Conservation (phyloP, 2,113 vertebrate species). For the Gobio gobio region DNA sequence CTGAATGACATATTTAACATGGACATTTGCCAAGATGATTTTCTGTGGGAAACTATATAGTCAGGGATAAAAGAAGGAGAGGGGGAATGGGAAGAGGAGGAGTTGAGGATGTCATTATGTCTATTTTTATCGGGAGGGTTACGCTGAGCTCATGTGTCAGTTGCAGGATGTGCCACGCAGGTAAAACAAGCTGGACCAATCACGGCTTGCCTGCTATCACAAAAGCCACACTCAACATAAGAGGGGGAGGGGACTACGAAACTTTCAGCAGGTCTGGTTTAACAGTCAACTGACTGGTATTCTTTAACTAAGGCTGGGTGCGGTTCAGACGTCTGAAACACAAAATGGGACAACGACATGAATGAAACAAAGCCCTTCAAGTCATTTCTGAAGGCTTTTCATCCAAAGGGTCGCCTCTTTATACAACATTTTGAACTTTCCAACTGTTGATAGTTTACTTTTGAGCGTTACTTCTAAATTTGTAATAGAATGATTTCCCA, state of each 20-base stretch:
- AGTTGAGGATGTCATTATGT: conserved; percentile 41
- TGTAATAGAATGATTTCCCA: background rate
- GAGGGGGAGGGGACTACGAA: conserved; percentile 73
- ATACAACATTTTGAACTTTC: background rate
- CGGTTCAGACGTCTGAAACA: conserved; percentile 63
- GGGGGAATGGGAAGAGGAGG: conserved; percentile 32
- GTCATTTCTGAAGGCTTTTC: conserved; percentile 27
- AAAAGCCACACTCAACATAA: conserved; percentile 64
- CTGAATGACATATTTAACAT: conserved; percentile 6
- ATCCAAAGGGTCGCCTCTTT: no score
- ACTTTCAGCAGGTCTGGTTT: conserved; percentile 74
- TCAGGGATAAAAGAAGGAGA: background rate
- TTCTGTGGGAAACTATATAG: conserved; percentile 30
- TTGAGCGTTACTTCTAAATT: background rate
- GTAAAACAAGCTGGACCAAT: conserved; percentile 69
- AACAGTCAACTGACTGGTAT: conserved; percentile 76
- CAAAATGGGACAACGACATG: conserved; percentile 55
- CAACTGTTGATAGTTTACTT: background rate
- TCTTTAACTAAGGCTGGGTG: conserved; percentile 74
- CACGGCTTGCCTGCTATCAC: conserved; percentile 65
- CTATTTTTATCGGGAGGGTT: conserved; percentile 57
- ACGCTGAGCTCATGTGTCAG: conserved; percentile 73
- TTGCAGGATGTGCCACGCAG: conserved; percentile 77
- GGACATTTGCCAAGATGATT: conserved; percentile 3
- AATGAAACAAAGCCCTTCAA: conserved; percentile 50